phyloP scores from a whole-genome alignment of 1,140 invertebrate genomes.

The Nephila pilipes region DNA sequence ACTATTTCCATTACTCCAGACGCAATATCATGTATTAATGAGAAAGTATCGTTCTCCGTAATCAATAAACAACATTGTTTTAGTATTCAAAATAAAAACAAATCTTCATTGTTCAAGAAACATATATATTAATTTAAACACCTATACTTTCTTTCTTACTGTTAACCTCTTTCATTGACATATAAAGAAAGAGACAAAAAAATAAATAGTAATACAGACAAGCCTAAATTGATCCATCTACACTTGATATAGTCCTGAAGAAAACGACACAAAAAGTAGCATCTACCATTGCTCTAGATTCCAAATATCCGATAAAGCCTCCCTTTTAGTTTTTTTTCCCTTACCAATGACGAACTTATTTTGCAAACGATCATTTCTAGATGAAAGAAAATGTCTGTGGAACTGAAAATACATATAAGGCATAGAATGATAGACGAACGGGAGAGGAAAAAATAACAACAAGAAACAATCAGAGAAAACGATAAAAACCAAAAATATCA shows the following conservation, averaged over 20 bases:
- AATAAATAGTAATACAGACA: neutral
- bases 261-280: neutral
- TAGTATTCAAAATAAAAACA: neutral
- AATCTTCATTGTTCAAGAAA: neutral
- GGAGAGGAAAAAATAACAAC: neutral
- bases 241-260: constrained; percentile 11
- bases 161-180: neutral
- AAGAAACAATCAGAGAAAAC: constrained; percentile 30
- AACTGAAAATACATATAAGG: constrained; percentile 23
- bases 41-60: neutral
- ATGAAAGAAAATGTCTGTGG: constrained; percentile 24
- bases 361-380: constrained; percentile 37
- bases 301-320: constrained; percentile 33
- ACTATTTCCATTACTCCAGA: neutral
- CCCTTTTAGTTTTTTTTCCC: neutral
- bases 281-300: constrained; percentile 9
- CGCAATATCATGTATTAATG: neutral
- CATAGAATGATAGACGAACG: constrained; percentile 23
- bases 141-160: neutral
- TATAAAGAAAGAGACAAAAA: neutral
- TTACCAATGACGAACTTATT: constrained; percentile 37
- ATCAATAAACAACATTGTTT: constrained; percentile 18
- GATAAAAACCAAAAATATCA: constrained; percentile 35
- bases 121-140: constrained; percentile 25
- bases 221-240: constrained; percentile 9